These are phyloP conservation scores for Cherax quadricarinatus DNA, from an alignment of 1,140 invertebrate genomes.

Conservation along the genomic window DNA sequence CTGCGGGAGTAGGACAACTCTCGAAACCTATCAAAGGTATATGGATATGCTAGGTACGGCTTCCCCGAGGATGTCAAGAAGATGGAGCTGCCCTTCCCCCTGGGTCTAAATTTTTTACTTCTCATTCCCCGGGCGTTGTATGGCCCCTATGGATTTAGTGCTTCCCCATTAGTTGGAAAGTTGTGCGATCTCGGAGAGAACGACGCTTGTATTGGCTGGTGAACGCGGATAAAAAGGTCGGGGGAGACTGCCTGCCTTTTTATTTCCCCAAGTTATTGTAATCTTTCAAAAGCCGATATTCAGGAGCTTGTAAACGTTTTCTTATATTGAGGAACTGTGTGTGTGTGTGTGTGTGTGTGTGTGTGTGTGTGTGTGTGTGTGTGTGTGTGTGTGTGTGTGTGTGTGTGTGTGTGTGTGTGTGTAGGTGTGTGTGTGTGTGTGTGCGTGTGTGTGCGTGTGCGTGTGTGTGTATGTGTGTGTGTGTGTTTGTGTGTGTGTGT, in stretches of 20 bases:
- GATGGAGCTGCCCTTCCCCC: too few relatives aligned
- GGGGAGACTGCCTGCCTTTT: neutral
- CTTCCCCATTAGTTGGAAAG: too few relatives aligned
- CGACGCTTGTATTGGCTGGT: neutral
- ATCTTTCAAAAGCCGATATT: neutral
- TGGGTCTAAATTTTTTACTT: too few relatives aligned
- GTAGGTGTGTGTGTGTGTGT: too few relatives aligned
- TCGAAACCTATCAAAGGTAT: too few relatives aligned
- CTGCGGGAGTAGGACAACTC: too few relatives aligned
- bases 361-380: conserved; percentile 18
- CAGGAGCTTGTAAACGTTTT: neutral
- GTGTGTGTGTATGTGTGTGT: conserved; percentile 30
- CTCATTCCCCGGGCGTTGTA: too few relatives aligned
- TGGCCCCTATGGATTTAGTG: too few relatives aligned
- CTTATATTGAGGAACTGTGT: neutral
- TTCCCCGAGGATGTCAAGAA: too few relatives aligned
- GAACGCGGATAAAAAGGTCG: neutral
- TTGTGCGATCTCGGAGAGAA: neutral
- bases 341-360: conserved; percentile 44
- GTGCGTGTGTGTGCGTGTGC: too few relatives aligned
- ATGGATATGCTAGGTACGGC: too few relatives aligned
- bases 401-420: neutral
- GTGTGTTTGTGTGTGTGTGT: conserved; percentile 23
- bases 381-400: neutral
- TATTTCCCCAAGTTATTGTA: neutral